Evolutionary conservation across 2,797 vertebrate genomes (phyloP).

Genomic region (Mormyrus hasselquistii): DNA sequence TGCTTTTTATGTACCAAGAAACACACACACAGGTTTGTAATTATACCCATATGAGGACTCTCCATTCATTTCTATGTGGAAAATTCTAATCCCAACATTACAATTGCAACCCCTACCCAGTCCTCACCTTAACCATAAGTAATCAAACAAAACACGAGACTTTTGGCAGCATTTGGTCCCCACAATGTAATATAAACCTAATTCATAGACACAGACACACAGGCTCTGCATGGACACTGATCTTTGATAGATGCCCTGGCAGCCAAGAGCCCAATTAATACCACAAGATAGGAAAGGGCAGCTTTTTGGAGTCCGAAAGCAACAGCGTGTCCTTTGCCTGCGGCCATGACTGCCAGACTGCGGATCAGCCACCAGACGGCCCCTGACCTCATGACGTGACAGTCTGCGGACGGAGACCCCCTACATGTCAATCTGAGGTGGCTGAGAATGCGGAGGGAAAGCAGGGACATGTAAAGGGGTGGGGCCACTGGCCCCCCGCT

Average conservation of each 20-base stretch:
- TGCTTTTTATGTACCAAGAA: background rate
- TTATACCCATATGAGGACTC: background rate
- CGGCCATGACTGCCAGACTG: slow-evolving; percentile 85
- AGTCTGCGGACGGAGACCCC: slow-evolving; percentile 88
- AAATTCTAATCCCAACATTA: background rate
- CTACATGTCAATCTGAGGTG: slow-evolving; percentile 88
- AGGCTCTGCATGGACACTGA: background rate
- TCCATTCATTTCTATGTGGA: background rate
- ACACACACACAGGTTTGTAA: background rate
- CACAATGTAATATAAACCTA: background rate
- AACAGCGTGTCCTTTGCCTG: slow-evolving; percentile 71
- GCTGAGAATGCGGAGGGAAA: background rate
- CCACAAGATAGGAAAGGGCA: slow-evolving; percentile 40
- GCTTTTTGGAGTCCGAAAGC: slow-evolving; percentile 97
- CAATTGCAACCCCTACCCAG: background rate
- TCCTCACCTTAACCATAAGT: background rate
- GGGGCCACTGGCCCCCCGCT: background rate
- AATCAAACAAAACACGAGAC: background rate
- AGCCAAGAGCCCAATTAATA: background rate
- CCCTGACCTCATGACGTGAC: slow-evolving; percentile 83
- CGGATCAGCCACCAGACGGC: slow-evolving; percentile 88
- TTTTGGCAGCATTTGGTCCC: background rate
- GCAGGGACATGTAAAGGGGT: background rate
- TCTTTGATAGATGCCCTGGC: background rate
- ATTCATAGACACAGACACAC: background rate